These are phyloP conservation scores for Blennius ocellaris DNA, from an alignment of 2,113 vertebrate genomes.

Conservation along the genomic window DNA sequence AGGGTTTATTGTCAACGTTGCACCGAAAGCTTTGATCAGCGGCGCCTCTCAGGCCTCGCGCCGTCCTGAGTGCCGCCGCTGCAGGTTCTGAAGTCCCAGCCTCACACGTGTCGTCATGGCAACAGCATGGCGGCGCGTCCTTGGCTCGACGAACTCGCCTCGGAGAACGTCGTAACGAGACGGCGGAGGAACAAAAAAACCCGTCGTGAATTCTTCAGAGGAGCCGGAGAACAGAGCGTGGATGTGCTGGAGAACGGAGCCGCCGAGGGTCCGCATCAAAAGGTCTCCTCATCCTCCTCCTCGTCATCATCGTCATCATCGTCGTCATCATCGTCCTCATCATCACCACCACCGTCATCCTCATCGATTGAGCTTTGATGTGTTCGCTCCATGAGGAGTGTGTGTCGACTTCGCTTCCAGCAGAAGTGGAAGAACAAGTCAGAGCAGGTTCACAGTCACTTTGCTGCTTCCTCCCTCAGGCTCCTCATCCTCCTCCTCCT, in stretches of 20 bases:
- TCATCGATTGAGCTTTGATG: too few species aligned
- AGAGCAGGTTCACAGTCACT: not conserved
- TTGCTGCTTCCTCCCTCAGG: conserved; percentile 6
- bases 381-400: too few species aligned
- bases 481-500: not conserved
- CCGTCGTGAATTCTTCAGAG: conserved; percentile 24
- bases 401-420: conserved; percentile 6
- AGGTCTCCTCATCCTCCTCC: too few species aligned
- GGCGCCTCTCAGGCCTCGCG: too few species aligned
- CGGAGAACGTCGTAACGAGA: conserved; percentile 18
- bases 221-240: not conserved
- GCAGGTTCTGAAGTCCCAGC: not conserved
- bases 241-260: not conserved
- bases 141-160: conserved; percentile 34
- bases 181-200: conserved; percentile 35
- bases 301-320: too few species aligned
- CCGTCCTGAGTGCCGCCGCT: too few species aligned
- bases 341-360: too few species aligned
- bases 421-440: not conserved
- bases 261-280: not conserved
- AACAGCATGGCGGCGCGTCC: conserved; percentile 52
- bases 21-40: too few species aligned
- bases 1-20: too few species aligned
- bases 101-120: conserved; percentile 55
- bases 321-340: too few species aligned